These are phyloP conservation scores for Bicyclus anynana DNA, from an alignment of 1,140 invertebrate species.

Conservation along the genomic window DNA sequence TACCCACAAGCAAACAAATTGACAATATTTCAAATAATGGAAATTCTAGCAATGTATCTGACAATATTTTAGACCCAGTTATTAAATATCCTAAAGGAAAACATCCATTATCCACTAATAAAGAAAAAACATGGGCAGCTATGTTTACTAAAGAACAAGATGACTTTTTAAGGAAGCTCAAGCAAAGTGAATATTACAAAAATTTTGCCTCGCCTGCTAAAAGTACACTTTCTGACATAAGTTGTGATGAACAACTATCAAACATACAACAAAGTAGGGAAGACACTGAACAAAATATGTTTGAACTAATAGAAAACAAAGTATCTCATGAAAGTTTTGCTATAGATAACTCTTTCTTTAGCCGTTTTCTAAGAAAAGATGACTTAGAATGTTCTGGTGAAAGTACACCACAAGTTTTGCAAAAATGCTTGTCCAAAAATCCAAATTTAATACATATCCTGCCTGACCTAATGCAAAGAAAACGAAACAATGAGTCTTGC, in stretches of 20 bases:
- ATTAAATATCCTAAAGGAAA: constrained; percentile 18
- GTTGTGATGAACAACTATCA: constrained; percentile 63
- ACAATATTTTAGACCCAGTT: constrained; percentile 6
- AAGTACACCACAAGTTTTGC: constrained; percentile 60
- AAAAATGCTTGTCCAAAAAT: constrained; percentile 57
- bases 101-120: constrained; percentile 1
- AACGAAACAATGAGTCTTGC: constrained; percentile 31
- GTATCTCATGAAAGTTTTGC: constrained; percentile 84
- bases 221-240: constrained; percentile 49
- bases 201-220: constrained; percentile 56
- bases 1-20: neutral
- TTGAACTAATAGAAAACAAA: constrained; percentile 85
- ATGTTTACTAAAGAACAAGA: constrained; percentile 70
- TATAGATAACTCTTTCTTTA: constrained; percentile 82
- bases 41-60: neutral
- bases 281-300: constrained; percentile 81
- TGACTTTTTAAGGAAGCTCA: constrained; percentile 59
- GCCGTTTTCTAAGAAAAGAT: constrained; percentile 71
- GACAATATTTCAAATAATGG: neutral
- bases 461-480: constrained; percentile 28
- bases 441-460: constrained; percentile 52
- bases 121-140: constrained; percentile 57
- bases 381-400: constrained; percentile 66
- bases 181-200: constrained; percentile 66
- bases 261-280: constrained; percentile 73